phyloP scores from a whole-genome alignment of 2,797 vertebrate species.

The Oreochromis mossambicus region DNA sequence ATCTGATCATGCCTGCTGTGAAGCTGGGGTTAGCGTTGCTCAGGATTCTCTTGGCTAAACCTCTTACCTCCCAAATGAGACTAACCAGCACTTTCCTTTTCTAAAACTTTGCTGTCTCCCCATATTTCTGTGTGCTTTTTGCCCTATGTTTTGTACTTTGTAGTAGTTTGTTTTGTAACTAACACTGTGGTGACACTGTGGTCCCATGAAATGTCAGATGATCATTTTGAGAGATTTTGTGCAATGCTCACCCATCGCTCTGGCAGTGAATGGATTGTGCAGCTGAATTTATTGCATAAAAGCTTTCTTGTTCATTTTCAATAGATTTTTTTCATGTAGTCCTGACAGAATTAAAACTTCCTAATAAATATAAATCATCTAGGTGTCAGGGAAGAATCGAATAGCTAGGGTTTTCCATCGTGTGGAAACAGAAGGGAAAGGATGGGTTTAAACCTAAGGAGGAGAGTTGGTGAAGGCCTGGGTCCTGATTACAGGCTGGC shows the following conservation, averaged over 20 bases:
- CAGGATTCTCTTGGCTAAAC: conserved; percentile 46
- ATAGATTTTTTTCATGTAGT: not conserved
- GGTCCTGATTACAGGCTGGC: conserved; percentile 66
- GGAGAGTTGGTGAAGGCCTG: conserved; percentile 53
- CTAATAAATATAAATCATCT: not conserved
- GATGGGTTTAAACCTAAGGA: conserved; percentile 46
- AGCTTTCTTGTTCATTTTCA: conserved; percentile 1
- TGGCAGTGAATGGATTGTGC: not conserved
- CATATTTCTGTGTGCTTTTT: not conserved
- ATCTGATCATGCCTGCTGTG: conserved; percentile 44
- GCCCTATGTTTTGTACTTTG: not conserved
- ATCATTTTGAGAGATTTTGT: conserved; percentile 21
- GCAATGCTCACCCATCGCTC: not conserved
- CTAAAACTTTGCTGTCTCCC: not conserved
- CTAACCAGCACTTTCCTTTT: conserved; percentile 34
- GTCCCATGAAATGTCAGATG: not conserved
- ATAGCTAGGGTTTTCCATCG: not conserved
- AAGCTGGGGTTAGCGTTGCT: conserved; percentile 28
- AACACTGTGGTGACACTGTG: not conserved
- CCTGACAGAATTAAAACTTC: not conserved
- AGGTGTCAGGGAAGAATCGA: not conserved
- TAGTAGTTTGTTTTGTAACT: not conserved
- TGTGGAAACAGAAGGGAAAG: conserved; percentile 18
- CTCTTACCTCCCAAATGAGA: conserved; percentile 31
- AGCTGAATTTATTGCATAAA: not conserved